Evolutionary conservation across 2,113 vertebrate species (phyloP).

Genomic region (Noturus placidus): DNA sequence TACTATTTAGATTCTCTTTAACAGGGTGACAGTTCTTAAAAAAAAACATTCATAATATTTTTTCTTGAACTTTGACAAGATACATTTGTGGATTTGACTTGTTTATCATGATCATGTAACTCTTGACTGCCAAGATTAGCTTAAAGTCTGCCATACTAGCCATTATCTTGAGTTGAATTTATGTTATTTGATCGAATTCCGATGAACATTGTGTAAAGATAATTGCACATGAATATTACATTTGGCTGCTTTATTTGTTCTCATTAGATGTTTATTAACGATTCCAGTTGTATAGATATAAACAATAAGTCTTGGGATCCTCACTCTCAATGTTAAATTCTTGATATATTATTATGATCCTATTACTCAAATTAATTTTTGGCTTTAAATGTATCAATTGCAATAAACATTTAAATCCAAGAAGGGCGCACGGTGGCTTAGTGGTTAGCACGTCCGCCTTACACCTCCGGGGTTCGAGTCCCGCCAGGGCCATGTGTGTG

Average conservation of each 20-base stretch:
- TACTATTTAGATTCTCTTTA: background rate
- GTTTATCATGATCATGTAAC: background rate
- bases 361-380: background rate
- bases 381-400: background rate
- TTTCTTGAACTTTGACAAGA: background rate
- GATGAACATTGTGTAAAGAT: background rate
- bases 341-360: background rate
- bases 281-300: background rate
- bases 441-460: too few relatives aligned
- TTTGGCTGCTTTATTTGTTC: background rate
- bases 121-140: background rate
- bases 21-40: background rate
- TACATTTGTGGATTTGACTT: background rate
- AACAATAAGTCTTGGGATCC: background rate
- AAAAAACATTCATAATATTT: background rate
- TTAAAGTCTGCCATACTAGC: background rate
- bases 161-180: background rate
- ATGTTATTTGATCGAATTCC: background rate
- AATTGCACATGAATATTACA: background rate
- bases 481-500: too few relatives aligned
- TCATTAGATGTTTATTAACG: background rate
- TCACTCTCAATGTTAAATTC: background rate
- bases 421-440: too few relatives aligned
- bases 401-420: background rate
- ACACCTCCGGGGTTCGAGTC: too few relatives aligned